Evolutionary conservation across 2,113 vertebrate genomes (phyloP).

Genomic region (Eurystomus gularis): DNA sequence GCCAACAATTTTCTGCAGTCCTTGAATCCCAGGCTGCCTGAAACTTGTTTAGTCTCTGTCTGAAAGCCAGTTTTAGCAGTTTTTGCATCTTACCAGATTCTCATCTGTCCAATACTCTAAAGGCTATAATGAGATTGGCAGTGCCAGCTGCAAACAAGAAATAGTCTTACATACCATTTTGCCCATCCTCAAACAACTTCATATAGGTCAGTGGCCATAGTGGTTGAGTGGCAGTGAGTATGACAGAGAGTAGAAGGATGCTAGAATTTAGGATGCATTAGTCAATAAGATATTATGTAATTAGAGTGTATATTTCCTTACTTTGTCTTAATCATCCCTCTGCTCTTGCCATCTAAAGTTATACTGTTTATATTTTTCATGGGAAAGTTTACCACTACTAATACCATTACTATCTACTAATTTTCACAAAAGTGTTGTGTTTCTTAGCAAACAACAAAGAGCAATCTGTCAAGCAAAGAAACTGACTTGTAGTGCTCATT

Average conservation of each 20-base stretch:
- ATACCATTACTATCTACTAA: not conserved
- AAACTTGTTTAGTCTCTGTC: not conserved
- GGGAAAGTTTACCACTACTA: not conserved
- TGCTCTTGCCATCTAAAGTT: not conserved
- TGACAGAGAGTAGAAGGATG: not conserved
- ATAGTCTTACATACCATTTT: not conserved
- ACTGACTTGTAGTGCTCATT: not conserved
- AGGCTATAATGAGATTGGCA: not conserved
- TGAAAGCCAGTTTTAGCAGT: not conserved
- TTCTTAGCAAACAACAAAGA: not conserved
- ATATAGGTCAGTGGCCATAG: not conserved
- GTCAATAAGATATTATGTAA: not conserved
- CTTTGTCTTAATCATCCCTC: not conserved
- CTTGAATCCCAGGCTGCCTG: not conserved
- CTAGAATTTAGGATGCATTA: not conserved
- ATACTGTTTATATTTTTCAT: not conserved
- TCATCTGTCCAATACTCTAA: not conserved
- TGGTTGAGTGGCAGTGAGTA: not conserved
- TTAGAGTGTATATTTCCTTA: not conserved
- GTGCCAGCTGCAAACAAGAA: not conserved
- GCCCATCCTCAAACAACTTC: not conserved
- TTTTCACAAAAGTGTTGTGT: not conserved
- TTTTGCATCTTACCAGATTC: not conserved
- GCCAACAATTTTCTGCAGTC: too few species aligned
- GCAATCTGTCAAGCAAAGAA: not conserved